Conservation (phyloP, 2,888 invertebrate species). For the Brachylomia viminalis region DNA sequence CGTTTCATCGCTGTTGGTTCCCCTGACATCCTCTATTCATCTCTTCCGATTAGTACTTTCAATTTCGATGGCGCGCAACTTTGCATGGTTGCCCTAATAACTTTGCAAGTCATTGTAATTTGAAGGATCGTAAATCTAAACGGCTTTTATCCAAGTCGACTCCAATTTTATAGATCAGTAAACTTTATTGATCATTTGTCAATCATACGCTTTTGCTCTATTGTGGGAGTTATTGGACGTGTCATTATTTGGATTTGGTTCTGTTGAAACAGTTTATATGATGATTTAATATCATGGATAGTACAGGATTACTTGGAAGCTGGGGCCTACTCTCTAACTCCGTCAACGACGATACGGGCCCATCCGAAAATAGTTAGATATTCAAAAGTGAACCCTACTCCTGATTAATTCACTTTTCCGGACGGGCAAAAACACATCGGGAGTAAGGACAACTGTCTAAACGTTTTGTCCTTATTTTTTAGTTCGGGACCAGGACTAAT, state of each 20-base stretch:
- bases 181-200: conserved; percentile 64
- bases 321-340: too few relatives aligned
- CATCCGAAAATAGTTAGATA: too few relatives aligned
- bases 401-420: too few relatives aligned
- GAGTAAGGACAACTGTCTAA: too few relatives aligned
- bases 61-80: conserved; percentile 31
- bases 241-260: conserved; percentile 26
- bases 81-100: conserved; percentile 51
- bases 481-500: too few relatives aligned
- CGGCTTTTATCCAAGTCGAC: conserved; percentile 56
- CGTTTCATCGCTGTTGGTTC: conserved; percentile 3
- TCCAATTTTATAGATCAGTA: conserved; percentile 64
- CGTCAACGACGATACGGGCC: too few relatives aligned
- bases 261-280: conserved; percentile 13
- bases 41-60: conserved; percentile 33
- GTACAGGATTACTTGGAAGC: background rate
- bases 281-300: background rate
- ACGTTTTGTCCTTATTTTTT: too few relatives aligned
- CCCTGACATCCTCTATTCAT: conserved; percentile 25
- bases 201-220: conserved; percentile 48
- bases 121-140: conserved; percentile 64
- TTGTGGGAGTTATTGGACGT: conserved; percentile 41
- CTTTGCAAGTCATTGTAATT: conserved; percentile 51
- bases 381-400: too few relatives aligned
- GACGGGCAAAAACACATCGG: too few relatives aligned